A percentile compares a stretch with the other conserved stretches of the same genome.
Conservation (phyloP, 2,113 vertebrate species). For the Daboia siamensis region DNA sequence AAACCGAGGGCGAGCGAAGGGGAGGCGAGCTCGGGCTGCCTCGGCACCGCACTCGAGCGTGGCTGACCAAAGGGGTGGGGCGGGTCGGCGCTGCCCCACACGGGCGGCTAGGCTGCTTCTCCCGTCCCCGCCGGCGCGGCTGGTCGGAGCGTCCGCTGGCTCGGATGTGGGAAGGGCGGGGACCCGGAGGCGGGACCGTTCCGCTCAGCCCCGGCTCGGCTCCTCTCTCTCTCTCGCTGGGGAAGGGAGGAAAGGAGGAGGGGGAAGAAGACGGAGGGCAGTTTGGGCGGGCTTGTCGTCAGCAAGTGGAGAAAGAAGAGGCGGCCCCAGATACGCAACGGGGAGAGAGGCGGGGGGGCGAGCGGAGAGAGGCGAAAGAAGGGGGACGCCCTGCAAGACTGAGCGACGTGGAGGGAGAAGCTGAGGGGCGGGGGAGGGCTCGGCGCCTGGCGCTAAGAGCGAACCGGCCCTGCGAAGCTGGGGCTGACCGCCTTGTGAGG, state of each 20-base stretch:
- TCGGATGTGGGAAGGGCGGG: neutral
- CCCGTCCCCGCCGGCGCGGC: slow-evolving; percentile 19
- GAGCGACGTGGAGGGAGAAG: neutral
- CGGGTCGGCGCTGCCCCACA: neutral
- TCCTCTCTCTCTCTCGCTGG: neutral
- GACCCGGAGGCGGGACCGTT: slow-evolving; percentile 6
- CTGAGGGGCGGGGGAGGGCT: neutral
- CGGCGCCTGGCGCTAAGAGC: neutral
- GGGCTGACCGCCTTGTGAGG: neutral
- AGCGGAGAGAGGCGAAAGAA: fast-evolving
- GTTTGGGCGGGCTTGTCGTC: neutral
- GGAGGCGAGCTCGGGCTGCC: neutral
- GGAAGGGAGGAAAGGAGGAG: neutral
- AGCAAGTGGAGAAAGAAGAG: neutral
- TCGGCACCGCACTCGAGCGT: neutral
- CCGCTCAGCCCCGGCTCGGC: neutral
- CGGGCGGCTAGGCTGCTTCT: neutral
- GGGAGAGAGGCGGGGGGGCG: neutral
- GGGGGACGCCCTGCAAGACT: neutral
- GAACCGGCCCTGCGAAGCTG: neutral
- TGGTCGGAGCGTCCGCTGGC: slow-evolving; percentile 1
- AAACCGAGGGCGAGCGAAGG: neutral
- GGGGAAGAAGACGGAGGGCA: neutral
- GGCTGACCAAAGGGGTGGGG: neutral
- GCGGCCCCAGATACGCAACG: neutral